Evolutionary conservation across 2,888 invertebrate species (phyloP).

Genomic region (Aleiodes leptofemur): DNA sequence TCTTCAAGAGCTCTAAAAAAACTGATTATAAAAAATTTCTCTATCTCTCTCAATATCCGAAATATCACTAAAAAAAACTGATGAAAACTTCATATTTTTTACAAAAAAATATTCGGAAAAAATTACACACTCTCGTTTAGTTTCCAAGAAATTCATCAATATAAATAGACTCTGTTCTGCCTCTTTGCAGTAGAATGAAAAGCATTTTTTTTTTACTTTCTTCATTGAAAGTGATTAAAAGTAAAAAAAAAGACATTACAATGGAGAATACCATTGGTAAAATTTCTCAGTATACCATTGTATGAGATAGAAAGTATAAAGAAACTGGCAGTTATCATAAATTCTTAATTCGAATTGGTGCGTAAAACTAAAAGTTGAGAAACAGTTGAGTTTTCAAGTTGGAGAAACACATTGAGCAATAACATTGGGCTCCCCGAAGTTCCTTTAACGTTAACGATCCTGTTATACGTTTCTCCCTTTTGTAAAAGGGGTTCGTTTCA

Average conservation of each 20-base stretch:
- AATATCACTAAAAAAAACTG: too few species aligned
- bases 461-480: constrained; percentile 57
- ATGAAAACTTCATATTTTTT: too few species aligned
- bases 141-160: too few species aligned
- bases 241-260: neutral
- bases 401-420: constrained; percentile 71
- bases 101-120: too few species aligned
- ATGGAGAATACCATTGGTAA: constrained; percentile 20
- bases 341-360: constrained; percentile 74
- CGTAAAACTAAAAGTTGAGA: constrained; percentile 74
- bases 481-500: constrained; percentile 32
- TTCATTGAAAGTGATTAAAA: constrained; percentile 14
- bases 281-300: constrained; percentile 28
- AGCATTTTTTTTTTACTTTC: constrained; percentile 20
- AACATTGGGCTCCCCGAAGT: constrained; percentile 68
- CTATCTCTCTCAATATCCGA: too few species aligned
- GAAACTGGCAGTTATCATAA: constrained; percentile 69
- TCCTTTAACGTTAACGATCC: constrained; percentile 73
- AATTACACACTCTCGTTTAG: too few species aligned
- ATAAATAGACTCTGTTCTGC: too few species aligned
- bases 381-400: constrained; percentile 61
- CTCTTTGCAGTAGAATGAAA: neutral
- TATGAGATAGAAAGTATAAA: constrained; percentile 45
- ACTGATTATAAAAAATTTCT: too few species aligned
- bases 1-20: too few species aligned